Conservation (phyloP, 2,888 invertebrate species). For the Sarcophaga caerulescens region DNA sequence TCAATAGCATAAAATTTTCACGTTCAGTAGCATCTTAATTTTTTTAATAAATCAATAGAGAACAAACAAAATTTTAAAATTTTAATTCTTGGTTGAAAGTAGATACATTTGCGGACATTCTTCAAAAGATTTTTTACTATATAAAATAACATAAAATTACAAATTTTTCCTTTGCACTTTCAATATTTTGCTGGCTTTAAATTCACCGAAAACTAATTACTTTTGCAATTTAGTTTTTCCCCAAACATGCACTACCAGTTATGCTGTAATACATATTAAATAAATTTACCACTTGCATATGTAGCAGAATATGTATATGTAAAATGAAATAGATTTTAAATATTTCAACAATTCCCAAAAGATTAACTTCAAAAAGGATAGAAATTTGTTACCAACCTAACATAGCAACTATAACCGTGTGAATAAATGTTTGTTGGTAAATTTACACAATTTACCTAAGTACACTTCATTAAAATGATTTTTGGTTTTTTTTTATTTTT, state of each 20-base stretch:
- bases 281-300: neutral
- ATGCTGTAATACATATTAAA: conserved; percentile 9
- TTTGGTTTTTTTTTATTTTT: neutral
- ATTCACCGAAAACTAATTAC: neutral
- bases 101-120: too few species aligned
- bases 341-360: conserved; percentile 61
- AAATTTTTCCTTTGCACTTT: too few species aligned
- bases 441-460: conserved; percentile 39
- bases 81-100: too few species aligned
- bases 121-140: too few species aligned
- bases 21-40: too few species aligned
- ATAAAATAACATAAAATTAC: too few species aligned
- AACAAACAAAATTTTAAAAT: too few species aligned
- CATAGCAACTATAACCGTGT: neutral
- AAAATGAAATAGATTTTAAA: conserved; percentile 48
- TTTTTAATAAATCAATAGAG: too few species aligned
- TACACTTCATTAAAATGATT: conserved; percentile 39
- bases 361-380: conserved; percentile 33
- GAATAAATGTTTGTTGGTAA: conserved; percentile 6
- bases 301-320: neutral
- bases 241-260: too few species aligned
- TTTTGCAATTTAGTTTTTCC: too few species aligned
- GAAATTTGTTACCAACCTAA: conserved; percentile 19
- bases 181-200: too few species aligned
- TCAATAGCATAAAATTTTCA: too few species aligned